phyloP scores from a whole-genome alignment of 2,113 vertebrate genomes.

The Campylorhamphus procurvoides region DNA sequence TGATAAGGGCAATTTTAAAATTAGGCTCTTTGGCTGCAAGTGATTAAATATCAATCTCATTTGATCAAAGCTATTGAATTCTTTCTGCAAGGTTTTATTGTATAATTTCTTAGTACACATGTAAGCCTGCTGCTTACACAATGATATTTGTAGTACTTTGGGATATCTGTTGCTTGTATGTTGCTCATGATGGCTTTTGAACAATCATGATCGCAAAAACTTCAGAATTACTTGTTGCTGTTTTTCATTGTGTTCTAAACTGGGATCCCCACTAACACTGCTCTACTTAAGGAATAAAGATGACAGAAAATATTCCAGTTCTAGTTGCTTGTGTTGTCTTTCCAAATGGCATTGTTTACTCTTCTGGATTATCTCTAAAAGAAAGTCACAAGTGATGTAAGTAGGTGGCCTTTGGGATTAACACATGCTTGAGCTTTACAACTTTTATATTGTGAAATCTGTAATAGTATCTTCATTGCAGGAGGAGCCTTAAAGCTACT shows the following conservation, averaged over 20 bases:
- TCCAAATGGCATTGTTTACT: background rate
- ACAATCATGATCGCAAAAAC: background rate
- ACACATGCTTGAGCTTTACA: background rate
- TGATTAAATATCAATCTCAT: constrained; percentile 27
- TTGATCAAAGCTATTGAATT: constrained; percentile 7
- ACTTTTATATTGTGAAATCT: background rate
- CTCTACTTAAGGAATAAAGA: background rate
- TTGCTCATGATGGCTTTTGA: background rate
- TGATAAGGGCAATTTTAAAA: constrained; percentile 36
- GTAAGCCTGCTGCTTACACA: background rate
- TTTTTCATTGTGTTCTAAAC: background rate
- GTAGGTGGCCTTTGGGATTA: background rate
- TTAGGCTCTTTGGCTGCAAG: background rate
- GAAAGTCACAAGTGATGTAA: background rate
- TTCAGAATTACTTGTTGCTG: background rate
- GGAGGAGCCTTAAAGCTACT: background rate
- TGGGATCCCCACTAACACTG: background rate
- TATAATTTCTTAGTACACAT: background rate
- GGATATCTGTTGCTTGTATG: background rate
- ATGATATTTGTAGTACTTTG: background rate
- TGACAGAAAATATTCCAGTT: background rate
- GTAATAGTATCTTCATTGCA: background rate
- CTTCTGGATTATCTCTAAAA: background rate
- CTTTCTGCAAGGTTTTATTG: background rate
- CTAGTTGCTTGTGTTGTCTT: background rate